These are phyloP conservation scores for Chionodraco myersi DNA, from an alignment of 2,113 vertebrate species.

Conservation along the genomic window DNA sequence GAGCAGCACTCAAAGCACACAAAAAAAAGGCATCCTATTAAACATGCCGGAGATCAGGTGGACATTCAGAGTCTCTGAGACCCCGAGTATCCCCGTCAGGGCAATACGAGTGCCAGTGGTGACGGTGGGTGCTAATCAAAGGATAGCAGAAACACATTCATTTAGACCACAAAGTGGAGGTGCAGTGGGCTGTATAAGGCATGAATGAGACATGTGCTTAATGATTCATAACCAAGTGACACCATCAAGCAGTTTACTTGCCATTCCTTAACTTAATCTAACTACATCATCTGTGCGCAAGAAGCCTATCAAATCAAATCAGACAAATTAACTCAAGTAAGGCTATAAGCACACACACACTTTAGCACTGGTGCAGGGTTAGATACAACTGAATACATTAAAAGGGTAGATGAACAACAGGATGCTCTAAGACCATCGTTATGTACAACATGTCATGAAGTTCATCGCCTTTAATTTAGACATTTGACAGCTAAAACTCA, in stretches of 20 bases:
- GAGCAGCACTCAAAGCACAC: constrained; percentile 56
- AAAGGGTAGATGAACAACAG: neutral
- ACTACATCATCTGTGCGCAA: constrained; percentile 29
- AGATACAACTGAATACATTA: neutral
- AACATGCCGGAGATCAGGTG: constrained; percentile 14
- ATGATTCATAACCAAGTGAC: neutral
- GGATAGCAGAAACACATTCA: constrained; percentile 65
- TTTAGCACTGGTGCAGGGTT: no score
- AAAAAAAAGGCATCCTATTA: neutral
- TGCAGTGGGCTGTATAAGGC: constrained; percentile 68
- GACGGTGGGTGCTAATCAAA: constrained; percentile 31
- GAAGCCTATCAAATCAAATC: constrained; percentile 33
- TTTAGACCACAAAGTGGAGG: constrained; percentile 58
- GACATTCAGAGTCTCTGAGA: constrained; percentile 45
- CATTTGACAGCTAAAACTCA: constrained; percentile 7
- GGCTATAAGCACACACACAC: constrained; percentile 21
- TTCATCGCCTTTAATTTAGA: constrained; percentile 17
- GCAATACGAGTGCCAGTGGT: neutral
- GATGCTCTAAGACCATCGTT: neutral
- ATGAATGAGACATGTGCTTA: constrained; percentile 42
- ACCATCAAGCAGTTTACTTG: constrained; percentile 30
- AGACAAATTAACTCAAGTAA: constrained; percentile 48
- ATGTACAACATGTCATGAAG: neutral
- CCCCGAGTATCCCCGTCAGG: constrained; percentile 6
- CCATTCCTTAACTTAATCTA: constrained; percentile 30